Base-by-base conservation (phyloP, 2,888 invertebrate genomes). In the Orchesellides sinensis region DNA sequence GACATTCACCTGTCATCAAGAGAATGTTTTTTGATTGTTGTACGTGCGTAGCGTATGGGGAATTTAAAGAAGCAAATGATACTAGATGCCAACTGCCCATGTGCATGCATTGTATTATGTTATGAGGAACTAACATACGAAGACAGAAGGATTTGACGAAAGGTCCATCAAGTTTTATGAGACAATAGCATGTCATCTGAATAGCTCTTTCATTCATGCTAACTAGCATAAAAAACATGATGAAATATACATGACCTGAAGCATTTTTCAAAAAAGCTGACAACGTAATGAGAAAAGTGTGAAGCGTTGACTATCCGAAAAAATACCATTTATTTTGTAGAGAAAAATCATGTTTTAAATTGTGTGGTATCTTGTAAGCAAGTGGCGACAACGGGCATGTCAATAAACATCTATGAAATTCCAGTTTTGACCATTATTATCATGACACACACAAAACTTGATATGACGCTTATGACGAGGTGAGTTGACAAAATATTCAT, bases 121-220 rank as follows among this genome's bases (percentile, higher is more conserved):
- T n/a, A n/a, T n/a, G n/a, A n/a, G n/a, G n/a, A n/a, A n/a, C n/a
- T n/a, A n/a, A n/a, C n/a, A n/a, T n/a, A n/a, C n/a, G n/a, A n/a
- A n/a, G n/a, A n/a, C n/a, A 63, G 47, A 66, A 40, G 17, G 52
- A 19, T 45, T 80, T 72, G 80, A 80, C 65, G 80, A 77, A 83
- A 82, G 23, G 75, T 77, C 70, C 82, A 83, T 83, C 82, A 83
- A 63, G 45, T 83, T 83, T 83, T 83, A 83, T 83, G 82, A 83
- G 75, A 83, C 82, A 77, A 75, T 83, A 59, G 82, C 77, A 83
- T 83, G 82, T 83, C 82, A 83, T 40, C 47, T 82, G 54, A 66
- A 66, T 56, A 75, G 45, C 75, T 69, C 70, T 77, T n/a, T 83
- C 75, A 77, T 83, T 77, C 82, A 77, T 83, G 77, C 69, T 83